Evolutionary conservation across 35 echinoderm and acorn worm genomes (phyloP).

Genomic region (Diadema setosum): DNA sequence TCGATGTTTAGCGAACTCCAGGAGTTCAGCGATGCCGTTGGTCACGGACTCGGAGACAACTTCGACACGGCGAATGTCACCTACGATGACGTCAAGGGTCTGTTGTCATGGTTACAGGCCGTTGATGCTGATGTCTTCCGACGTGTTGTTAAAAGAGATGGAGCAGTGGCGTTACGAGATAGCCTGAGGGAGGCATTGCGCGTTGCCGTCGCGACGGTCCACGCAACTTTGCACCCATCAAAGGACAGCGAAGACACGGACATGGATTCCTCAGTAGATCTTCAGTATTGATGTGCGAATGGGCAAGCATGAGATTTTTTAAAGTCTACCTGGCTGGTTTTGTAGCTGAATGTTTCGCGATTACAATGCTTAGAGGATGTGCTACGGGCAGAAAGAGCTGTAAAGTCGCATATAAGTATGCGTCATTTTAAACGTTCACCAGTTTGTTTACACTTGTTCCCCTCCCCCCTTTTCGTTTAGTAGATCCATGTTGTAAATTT

Average conservation of each 20-base stretch:
- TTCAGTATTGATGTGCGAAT: neutral
- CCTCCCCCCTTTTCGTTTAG: no score
- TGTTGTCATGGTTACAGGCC: neutral
- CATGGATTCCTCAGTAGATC: neutral
- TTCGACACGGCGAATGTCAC: neutral
- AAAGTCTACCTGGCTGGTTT: no score
- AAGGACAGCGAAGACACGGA: conserved; percentile 6
- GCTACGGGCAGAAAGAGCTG: no score
- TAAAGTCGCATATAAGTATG: no score
- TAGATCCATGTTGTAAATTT: no score
- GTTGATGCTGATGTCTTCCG: neutral
- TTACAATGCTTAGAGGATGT: no score
- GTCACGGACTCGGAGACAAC: neutral
- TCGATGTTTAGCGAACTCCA: neutral
- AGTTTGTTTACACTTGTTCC: no score
- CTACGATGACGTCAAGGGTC: neutral
- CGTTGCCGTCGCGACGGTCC: neutral
- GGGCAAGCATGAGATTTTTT: no score
- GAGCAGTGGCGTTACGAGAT: neutral
- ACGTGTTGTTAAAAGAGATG: neutral
- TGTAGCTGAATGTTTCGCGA: no score
- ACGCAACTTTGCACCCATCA: neutral
- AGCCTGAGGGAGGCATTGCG: neutral
- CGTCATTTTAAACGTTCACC: no score
- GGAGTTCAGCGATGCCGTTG: neutral